Conservation (phyloP, 2,797 vertebrate genomes). For the Peromyscus aztecus region DNA sequence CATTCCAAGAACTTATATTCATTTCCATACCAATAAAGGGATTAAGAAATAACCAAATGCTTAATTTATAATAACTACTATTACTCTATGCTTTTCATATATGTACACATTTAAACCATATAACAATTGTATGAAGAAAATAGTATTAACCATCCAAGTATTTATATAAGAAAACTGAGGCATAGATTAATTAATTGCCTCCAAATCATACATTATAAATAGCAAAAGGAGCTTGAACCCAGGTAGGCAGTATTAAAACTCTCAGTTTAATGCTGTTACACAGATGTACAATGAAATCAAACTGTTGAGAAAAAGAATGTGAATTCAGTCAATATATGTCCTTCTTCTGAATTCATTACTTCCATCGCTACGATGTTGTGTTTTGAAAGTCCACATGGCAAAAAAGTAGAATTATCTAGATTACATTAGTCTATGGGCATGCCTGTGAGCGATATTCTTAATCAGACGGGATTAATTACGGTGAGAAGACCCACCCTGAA, state of each 20-base stretch:
- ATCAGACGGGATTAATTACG: neutral
- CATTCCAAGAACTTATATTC: neutral
- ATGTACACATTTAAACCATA: conserved; percentile 12
- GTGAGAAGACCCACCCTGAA: neutral
- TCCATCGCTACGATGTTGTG: neutral
- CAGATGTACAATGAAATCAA: neutral
- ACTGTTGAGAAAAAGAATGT: neutral
- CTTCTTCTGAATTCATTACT: conserved; percentile 12
- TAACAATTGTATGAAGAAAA: neutral
- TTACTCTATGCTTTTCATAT: conserved; percentile 18
- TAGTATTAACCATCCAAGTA: conserved; percentile 24
- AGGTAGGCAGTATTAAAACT: neutral
- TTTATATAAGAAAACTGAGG: conserved; percentile 28
- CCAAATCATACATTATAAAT: neutral
- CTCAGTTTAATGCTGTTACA: neutral
- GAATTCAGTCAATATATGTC: neutral
- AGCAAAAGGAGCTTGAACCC: neutral
- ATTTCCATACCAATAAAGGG: conserved; percentile 18
- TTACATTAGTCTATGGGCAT: neutral
- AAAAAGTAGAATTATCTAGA: neutral
- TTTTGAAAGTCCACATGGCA: neutral
- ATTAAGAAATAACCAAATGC: conserved; percentile 17
- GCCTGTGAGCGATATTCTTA: neutral
- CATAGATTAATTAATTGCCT: neutral
- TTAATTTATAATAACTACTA: conserved; percentile 3